Percentiles rank a stretch among this genome's conserved stretches.
These are phyloP conservation scores for Herpetotheres cachinnans DNA, from an alignment of 2,113 vertebrate species.

Conservation along the genomic window DNA sequence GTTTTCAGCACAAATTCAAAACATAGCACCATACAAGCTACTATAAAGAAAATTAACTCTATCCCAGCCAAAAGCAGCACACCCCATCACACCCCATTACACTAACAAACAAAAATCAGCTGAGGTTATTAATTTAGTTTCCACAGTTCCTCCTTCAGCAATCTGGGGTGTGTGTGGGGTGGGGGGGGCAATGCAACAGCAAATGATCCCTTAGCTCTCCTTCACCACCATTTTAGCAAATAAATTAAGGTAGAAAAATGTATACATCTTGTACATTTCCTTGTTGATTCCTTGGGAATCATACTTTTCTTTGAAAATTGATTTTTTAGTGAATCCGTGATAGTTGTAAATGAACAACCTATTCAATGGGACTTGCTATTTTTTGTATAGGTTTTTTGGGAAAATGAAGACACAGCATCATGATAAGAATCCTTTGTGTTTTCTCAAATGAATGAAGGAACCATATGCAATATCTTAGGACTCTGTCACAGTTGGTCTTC, in stretches of 20 bases:
- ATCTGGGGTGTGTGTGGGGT: too few relatives aligned
- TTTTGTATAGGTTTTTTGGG: neutral
- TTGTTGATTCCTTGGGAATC: neutral
- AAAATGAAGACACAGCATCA: neutral
- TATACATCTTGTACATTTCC: neutral
- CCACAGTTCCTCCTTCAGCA: neutral
- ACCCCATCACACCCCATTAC: neutral
- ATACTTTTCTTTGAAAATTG: neutral
- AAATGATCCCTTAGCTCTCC: neutral
- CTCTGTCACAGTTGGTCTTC: neutral
- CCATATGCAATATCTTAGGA: neutral
- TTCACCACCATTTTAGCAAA: neutral
- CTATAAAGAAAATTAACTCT: neutral
- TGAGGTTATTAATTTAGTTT: neutral
- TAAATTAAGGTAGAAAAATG: neutral
- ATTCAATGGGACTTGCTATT: neutral
- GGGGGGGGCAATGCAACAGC: too few relatives aligned
- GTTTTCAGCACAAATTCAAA: neutral
- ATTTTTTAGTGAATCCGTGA: neutral
- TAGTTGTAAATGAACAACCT: neutral
- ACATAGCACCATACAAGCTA: neutral
- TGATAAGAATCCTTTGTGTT: neutral
- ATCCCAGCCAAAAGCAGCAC: neutral
- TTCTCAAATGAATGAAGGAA: neutral
- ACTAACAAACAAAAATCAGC: neutral